phyloP scores from a whole-genome alignment of 2,888 invertebrate species.

The Amphipoea lucens region DNA sequence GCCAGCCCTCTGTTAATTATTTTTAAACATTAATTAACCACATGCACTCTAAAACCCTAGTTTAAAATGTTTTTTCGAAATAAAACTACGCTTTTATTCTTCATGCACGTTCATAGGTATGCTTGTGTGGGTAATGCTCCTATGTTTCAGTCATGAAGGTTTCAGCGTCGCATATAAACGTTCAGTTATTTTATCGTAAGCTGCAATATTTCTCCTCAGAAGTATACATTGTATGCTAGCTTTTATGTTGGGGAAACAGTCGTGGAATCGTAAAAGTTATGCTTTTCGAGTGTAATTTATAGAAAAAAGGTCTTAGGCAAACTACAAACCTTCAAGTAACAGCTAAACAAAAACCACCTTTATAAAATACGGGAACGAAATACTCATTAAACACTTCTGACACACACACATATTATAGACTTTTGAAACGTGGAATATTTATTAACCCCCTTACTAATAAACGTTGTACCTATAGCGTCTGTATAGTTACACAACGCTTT shows the following conservation, averaged over 20 bases:
- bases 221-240: neutral
- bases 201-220: neutral
- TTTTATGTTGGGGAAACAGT: constrained; percentile 1
- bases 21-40: no score
- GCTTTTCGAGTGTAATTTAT: neutral
- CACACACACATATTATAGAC: no score
- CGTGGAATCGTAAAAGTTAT: neutral
- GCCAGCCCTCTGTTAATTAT: no score
- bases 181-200: neutral
- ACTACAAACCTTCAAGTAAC: neutral
- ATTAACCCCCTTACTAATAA: no score
- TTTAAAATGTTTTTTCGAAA: neutral
- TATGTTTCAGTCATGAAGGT: constrained; percentile 8
- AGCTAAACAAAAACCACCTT: neutral
- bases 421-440: neutral
- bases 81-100: neutral
- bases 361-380: neutral
- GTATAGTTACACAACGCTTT: no score
- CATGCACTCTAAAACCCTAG: neutral
- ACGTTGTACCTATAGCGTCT: no score
- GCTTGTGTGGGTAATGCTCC: neutral
- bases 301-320: neutral
- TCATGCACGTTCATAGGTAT: neutral
- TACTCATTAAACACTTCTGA: neutral
- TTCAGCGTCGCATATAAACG: constrained; percentile 30